Conservation (phyloP, 2,888 invertebrate genomes). For the Calameuta idolon region DNA sequence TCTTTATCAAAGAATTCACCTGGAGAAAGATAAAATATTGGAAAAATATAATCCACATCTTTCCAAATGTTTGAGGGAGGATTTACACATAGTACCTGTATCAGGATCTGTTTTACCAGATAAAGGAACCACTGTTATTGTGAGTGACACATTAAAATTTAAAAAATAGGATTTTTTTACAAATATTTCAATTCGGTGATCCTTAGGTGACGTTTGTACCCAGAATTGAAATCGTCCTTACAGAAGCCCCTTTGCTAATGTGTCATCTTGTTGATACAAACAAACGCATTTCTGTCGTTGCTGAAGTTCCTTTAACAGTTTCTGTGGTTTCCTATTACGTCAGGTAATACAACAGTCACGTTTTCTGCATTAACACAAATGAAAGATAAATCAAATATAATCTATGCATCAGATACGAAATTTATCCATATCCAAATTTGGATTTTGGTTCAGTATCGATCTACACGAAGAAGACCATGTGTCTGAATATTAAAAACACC, state of each 20-base stretch:
- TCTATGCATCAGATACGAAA: not conserved
- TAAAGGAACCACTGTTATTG: constrained; percentile 36
- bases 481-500: constrained; percentile 72
- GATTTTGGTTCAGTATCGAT: constrained; percentile 73
- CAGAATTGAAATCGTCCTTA: constrained; percentile 42
- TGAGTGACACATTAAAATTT: constrained; percentile 17
- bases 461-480: constrained; percentile 69
- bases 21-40: constrained; percentile 33
- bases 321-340: constrained; percentile 44
- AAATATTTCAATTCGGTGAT: not conserved
- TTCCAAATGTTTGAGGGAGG: constrained; percentile 33
- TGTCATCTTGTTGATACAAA: constrained; percentile 47
- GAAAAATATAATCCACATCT: constrained; percentile 23
- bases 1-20: constrained; percentile 33
- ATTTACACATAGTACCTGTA: constrained; percentile 45
- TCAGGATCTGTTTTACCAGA: constrained; percentile 42
- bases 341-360: constrained; percentile 37
- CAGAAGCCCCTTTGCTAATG: constrained; percentile 41
- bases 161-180: not conserved
- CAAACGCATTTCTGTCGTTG: constrained; percentile 38
- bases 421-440: constrained; percentile 72
- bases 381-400: not conserved
- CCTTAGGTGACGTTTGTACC: constrained; percentile 41
- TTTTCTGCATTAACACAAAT: not conserved
- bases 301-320: constrained; percentile 51